phyloP scores from a whole-genome alignment of 2,888 invertebrate species.

The Eupithecia abbreviata region DNA sequence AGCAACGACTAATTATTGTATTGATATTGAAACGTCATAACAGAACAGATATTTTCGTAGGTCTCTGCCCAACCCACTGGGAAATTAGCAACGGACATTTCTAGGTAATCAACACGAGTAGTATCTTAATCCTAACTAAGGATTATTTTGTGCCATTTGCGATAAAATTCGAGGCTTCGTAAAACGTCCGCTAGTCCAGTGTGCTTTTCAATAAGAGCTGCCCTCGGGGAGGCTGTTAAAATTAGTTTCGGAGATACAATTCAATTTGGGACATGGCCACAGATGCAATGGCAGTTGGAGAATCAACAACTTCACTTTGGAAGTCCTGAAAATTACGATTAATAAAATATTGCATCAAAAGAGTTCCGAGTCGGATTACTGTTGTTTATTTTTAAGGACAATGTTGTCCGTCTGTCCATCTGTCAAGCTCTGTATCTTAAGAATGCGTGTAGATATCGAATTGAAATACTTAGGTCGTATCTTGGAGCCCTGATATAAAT shows the following conservation, averaged over 20 bases:
- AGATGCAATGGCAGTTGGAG: neutral
- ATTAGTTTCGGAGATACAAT: conserved; percentile 66
- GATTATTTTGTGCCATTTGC: neutral
- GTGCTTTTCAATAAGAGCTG: conserved; percentile 44
- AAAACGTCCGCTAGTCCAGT: conserved; percentile 12
- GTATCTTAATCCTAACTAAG: neutral
- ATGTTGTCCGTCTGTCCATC: too few species aligned
- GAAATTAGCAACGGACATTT: neutral
- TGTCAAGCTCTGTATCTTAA: too few species aligned
- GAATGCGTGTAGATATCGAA: too few species aligned
- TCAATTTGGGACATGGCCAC: conserved; percentile 53
- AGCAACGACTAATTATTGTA: neutral
- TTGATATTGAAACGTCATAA: neutral
- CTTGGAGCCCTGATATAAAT: too few species aligned
- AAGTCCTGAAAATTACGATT: neutral
- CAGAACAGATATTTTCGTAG: neutral
- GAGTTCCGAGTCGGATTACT: neutral
- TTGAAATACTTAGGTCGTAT: too few species aligned
- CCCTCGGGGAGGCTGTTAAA: conserved; percentile 56
- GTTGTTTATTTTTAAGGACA: neutral
- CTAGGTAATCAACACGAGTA: neutral
- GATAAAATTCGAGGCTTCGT: conserved; percentile 4
- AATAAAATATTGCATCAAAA: neutral
- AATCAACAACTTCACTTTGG: neutral
- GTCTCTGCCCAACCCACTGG: neutral